These are phyloP conservation scores for Ophion ellenae DNA, from an alignment of 2,888 invertebrate species.

Conservation along the genomic window DNA sequence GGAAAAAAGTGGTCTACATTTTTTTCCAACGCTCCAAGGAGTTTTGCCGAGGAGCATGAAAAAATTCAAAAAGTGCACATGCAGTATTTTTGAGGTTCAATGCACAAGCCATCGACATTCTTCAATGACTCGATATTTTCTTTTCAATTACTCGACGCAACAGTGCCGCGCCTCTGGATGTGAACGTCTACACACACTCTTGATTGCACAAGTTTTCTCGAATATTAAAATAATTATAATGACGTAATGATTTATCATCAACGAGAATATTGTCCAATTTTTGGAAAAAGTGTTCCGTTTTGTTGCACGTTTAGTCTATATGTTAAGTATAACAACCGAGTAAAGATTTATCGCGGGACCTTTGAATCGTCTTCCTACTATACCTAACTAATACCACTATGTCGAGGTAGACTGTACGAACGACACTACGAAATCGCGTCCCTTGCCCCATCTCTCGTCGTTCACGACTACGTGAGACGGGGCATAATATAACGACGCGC, in stretches of 20 bases:
- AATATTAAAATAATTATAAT: neutral
- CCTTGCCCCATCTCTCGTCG: constrained; percentile 9
- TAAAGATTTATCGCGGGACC: constrained; percentile 34
- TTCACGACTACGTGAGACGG: neutral
- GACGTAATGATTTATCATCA: neutral
- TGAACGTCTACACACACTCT: too few species aligned
- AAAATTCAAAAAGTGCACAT: too few species aligned
- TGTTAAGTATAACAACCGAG: constrained; percentile 19
- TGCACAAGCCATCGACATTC: too few species aligned
- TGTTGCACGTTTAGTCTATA: neutral
- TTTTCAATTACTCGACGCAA: too few species aligned
- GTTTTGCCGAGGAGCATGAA: too few species aligned
- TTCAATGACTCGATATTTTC: too few species aligned
- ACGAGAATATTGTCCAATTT: neutral
- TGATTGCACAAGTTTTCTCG: neutral
- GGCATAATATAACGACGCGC: constrained; percentile 3
- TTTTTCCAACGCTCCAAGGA: too few species aligned
- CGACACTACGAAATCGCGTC: neutral
- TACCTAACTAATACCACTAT: constrained; percentile 6
- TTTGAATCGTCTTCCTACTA: neutral
- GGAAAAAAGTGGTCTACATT: too few species aligned
- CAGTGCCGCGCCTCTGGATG: too few species aligned
- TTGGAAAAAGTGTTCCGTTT: neutral
- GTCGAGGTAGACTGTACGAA: neutral
- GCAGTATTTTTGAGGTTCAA: too few species aligned